A percentile compares a stretch with the other conserved stretches of the same genome.
Conservation (phyloP, 2,797 vertebrate genomes). For the Varecia variegata region DNA sequence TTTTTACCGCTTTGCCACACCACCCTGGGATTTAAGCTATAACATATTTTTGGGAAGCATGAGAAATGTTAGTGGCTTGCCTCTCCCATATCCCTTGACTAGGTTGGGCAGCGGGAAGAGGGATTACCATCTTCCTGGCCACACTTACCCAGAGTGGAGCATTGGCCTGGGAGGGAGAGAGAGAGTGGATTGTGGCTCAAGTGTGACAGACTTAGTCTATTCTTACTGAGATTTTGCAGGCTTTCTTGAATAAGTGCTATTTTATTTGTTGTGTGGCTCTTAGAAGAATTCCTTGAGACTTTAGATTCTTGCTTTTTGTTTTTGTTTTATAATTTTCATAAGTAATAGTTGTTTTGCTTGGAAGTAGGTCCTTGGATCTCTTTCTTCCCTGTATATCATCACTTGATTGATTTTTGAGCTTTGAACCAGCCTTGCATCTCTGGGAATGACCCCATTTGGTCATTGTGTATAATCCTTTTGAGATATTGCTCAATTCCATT, state of each 20-base stretch:
- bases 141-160: not conserved
- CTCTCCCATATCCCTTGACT: not conserved
- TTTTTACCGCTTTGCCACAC: not conserved
- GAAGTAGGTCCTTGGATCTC: not conserved
- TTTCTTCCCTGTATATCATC: not conserved
- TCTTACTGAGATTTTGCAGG: not conserved
- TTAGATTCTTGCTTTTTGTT: not conserved
- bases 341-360: not conserved
- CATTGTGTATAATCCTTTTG: not conserved
- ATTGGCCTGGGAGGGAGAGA: not conserved
- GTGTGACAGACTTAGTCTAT: not conserved
- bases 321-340: not conserved
- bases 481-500: not conserved
- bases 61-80: not conserved
- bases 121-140: not conserved
- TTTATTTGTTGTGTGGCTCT: not conserved
- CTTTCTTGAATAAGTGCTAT: not conserved
- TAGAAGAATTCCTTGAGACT: not conserved
- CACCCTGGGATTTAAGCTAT: not conserved
- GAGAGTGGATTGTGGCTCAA: not conserved
- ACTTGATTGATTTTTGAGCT: not conserved
- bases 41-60: not conserved
- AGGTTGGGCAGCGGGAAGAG: not conserved
- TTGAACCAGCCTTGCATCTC: not conserved
- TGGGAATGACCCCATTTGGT: not conserved